These are phyloP conservation scores for Drosophila grimshawi DNA, from an alignment of 1,140 invertebrate genomes.

Conservation along the genomic window DNA sequence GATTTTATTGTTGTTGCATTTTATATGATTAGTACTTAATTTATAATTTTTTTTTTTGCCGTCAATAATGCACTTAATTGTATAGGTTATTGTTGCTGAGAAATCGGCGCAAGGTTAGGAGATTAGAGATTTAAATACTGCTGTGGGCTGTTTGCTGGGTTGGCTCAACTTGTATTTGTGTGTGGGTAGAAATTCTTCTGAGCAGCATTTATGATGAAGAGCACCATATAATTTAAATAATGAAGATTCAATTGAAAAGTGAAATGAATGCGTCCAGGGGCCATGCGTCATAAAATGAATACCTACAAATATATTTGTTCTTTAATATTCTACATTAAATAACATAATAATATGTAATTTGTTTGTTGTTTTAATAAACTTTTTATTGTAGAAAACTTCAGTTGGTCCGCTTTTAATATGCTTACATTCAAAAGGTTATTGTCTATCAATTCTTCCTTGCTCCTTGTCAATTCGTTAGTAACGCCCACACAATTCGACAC, in stretches of 20 bases:
- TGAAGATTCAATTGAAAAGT: neutral
- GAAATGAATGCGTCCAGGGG: neutral
- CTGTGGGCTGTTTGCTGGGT: conserved; percentile 33
- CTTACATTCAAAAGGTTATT: conserved; percentile 18
- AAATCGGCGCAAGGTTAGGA: conserved; percentile 51
- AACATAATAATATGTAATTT: neutral
- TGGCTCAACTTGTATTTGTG: conserved; percentile 17
- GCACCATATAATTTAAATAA: neutral
- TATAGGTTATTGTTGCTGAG: conserved; percentile 27
- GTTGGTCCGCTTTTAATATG: conserved; percentile 10
- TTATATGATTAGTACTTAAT: conserved; percentile 81
- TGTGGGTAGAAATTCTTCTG: conserved; percentile 27
- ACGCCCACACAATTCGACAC: conserved; percentile 79
- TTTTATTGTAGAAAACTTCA: neutral
- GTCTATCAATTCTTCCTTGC: conserved; percentile 32
- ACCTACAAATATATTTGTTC: neutral
- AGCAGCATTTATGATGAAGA: conserved; percentile 3
- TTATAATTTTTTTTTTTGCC: conserved; percentile 71
- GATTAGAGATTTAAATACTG: conserved; percentile 35
- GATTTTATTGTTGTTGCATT: conserved; percentile 67
- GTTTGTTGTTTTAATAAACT: neutral
- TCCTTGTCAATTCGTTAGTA: conserved; percentile 77
- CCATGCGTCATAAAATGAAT: neutral
- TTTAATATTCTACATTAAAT: neutral
- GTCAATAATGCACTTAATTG: conserved; percentile 66